Percentiles rank a stretch among this genome's conserved stretches.
phyloP scores from a whole-genome alignment of 1,140 invertebrate genomes.

The Trichoplusia ni region DNA sequence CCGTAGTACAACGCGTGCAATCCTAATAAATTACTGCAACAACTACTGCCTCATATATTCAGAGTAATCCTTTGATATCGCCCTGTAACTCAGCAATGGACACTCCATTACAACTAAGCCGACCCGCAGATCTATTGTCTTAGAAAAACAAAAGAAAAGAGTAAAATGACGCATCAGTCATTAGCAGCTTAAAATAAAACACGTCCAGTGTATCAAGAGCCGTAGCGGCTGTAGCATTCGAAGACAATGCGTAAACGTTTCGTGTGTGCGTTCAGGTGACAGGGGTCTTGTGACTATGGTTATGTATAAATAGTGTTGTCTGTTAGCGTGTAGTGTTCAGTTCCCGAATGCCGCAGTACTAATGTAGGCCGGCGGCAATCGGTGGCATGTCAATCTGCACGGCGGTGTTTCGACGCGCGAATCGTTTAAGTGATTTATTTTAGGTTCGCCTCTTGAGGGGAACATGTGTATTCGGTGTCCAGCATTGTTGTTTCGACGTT shows the following conservation, averaged over 20 bases:
- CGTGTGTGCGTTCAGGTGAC: conserved; percentile 43
- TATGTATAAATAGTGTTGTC: conserved; percentile 51
- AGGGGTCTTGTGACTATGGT: conserved; percentile 28
- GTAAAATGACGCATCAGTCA: conserved; percentile 50
- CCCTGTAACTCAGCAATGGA: background rate
- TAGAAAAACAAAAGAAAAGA: conserved; percentile 41
- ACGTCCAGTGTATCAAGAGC: conserved; percentile 35
- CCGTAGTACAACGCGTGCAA: background rate
- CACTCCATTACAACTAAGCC: conserved; percentile 42
- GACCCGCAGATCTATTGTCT: conserved; percentile 44
- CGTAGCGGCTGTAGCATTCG: conserved; percentile 5
- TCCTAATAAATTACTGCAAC: conserved; percentile 14
- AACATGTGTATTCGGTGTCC: conserved; percentile 14
- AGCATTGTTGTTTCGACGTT: background rate
- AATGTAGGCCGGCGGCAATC: conserved; percentile 42
- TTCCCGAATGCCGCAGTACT: conserved; percentile 50
- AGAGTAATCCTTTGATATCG: conserved; percentile 16
- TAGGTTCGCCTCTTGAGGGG: conserved; percentile 12
- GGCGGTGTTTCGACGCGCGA: conserved; percentile 16
- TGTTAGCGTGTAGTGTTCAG: conserved; percentile 41
- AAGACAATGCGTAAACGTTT: background rate
- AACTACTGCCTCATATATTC: conserved; percentile 6
- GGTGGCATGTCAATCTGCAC: conserved; percentile 45
- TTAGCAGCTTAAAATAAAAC: conserved; percentile 45
- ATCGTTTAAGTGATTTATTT: conserved; percentile 35